Evolutionary conservation across 2,113 vertebrate species (phyloP), one percentile per base, ranked within the genome.

Genomic region (Orientallactaga bullata): DNA sequence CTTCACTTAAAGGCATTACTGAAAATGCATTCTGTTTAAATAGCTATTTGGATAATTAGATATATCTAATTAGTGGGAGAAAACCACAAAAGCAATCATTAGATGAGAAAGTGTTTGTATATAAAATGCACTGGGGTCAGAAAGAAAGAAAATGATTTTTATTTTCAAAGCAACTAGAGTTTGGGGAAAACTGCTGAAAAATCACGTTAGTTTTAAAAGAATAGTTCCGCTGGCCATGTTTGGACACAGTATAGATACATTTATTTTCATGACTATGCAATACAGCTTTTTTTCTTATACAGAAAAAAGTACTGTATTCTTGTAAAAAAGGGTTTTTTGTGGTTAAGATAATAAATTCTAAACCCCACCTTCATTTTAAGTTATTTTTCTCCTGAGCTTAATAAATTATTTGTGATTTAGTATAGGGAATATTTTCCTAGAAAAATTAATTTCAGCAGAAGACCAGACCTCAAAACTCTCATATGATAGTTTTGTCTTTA

Each of bases 161-260:
- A 87, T 93, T 95, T 95, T 92, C 73, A 95, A 96, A 96, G 30
- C 68, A 94, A 95, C 91, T 68, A 55, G 74, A 95, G 35, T 71
- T 95, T 79, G 5, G 76, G 32, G 51, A 88, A 96, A 93, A 95
- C 39, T 90, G 63, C 74, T 97, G 91, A 97, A 96, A 96, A 97
- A 95, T 91, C 82, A 91, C 30, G 97, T 97, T 96, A 39, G 96
- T 97, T 97, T 65, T 74, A 96, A 96, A 95, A 84, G 47, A 92
- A 96, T 96, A 58, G 82, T 89, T 95, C 55, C 35, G 77, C 91
- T 83, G 88, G 69, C 65, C 91, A 9, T 2, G 20, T 96, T 96
- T 95, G 71, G 37, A 89, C 95, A 51, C 83, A 96, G 88, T 91
- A 89, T n/a, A 92, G 91, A 93, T 91, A 77, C 88, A 96, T 39